These are phyloP conservation scores for Bactericera cockerelli DNA, from an alignment of 1,140 invertebrate genomes.

Conservation along the genomic window DNA sequence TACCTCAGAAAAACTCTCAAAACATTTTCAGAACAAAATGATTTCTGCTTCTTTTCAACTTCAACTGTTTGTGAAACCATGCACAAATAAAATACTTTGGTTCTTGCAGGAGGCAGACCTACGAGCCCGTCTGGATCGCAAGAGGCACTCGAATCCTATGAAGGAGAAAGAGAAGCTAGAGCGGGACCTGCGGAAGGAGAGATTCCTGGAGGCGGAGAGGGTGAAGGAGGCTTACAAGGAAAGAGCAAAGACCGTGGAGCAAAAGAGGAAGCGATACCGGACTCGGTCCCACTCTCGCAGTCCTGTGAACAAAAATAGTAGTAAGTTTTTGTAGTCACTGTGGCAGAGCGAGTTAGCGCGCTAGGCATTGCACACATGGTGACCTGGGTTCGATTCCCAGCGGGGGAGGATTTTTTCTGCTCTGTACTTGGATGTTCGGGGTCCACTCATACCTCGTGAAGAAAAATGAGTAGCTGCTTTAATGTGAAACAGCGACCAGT, in stretches of 20 bases:
- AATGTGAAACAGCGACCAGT: too few relatives aligned
- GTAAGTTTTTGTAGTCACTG: conserved; percentile 25
- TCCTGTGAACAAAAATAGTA: conserved; percentile 32
- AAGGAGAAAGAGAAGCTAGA: conserved; percentile 15
- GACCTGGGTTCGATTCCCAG: too few relatives aligned
- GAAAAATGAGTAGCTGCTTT: too few relatives aligned
- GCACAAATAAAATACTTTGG: background rate
- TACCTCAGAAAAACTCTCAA: too few relatives aligned
- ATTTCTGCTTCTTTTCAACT: too few relatives aligned
- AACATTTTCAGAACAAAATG: too few relatives aligned
- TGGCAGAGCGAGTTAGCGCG: too few relatives aligned
- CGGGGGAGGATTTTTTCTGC: too few relatives aligned
- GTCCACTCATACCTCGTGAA: too few relatives aligned
- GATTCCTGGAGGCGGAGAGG: conserved; percentile 21
- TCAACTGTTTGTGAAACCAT: too few relatives aligned
- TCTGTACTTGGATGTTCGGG: too few relatives aligned
- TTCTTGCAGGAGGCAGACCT: background rate
- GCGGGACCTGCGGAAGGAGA: conserved; percentile 17
- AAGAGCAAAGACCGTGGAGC: conserved; percentile 19
- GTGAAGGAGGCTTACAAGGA: conserved; percentile 19
- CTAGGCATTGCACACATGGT: too few relatives aligned
- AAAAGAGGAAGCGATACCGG: conserved; percentile 18
- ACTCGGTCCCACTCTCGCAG: conserved; percentile 18
- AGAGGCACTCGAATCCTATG: background rate
- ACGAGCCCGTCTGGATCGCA: background rate